Evolutionary conservation across 2,797 vertebrate genomes (phyloP).

Genomic region (Peromyscus eremicus): DNA sequence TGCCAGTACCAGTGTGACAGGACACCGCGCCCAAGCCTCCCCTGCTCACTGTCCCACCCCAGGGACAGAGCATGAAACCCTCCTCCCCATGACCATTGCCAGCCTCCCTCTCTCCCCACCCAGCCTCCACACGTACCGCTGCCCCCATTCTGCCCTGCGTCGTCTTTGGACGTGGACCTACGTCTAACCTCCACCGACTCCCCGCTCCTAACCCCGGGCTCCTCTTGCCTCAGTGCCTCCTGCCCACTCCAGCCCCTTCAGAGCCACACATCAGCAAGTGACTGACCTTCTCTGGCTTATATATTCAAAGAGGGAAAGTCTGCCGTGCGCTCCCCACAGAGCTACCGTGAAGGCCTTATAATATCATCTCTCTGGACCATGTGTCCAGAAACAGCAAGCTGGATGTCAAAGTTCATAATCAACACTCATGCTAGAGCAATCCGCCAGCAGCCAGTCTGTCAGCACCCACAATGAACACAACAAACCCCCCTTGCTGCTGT

Average conservation of each 20-base stretch:
- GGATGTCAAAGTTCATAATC: too few species aligned
- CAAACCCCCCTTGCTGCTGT: not conserved
- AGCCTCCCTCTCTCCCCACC: not conserved
- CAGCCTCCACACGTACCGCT: not conserved
- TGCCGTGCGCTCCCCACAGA: not conserved
- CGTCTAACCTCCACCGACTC: not conserved
- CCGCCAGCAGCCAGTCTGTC: not conserved
- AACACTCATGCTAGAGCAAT: not conserved
- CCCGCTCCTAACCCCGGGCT: not conserved
- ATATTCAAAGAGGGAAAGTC: not conserved
- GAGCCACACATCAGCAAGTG: not conserved
- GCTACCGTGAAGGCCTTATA: not conserved
- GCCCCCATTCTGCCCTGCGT: not conserved
- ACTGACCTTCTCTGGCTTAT: not conserved
- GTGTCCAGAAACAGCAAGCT: not conserved
- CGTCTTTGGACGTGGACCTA: not conserved
- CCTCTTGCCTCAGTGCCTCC: not conserved
- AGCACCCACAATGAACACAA: too few species aligned
- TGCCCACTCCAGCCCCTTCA: not conserved
- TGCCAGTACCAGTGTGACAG: constrained; percentile 53
- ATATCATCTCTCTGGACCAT: not conserved
- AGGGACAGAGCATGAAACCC: not conserved
- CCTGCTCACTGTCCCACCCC: constrained; percentile 5
- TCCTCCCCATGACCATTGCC: not conserved
- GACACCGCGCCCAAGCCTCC: constrained; percentile 68